These are phyloP conservation scores for Drosophila persimilis DNA, from an alignment of 1,140 invertebrate genomes.

Conservation along the genomic window DNA sequence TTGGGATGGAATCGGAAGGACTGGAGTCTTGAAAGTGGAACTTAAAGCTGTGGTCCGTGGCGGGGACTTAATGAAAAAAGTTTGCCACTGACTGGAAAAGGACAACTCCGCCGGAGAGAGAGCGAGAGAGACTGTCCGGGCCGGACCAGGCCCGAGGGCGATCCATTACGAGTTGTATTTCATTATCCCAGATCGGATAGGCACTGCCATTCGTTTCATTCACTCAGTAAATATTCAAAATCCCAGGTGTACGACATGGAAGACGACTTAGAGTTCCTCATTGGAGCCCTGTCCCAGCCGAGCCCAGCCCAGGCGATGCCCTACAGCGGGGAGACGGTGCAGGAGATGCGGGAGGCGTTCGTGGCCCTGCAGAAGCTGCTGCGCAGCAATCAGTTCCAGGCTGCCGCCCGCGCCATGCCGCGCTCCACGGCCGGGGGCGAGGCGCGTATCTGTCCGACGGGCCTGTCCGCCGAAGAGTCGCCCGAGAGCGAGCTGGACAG, in stretches of 20 bases:
- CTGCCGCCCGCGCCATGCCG: background rate
- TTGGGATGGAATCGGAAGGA: background rate
- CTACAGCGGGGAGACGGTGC: slow-evolving; percentile 28
- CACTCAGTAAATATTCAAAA: slow-evolving; percentile 11
- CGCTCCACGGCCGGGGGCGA: slow-evolving; percentile 40
- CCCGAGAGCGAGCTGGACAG: too few species aligned
- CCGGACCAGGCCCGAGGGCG: too few species aligned
- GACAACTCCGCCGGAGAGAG: slow-evolving; percentile 2
- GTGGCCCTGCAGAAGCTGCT: slow-evolving; percentile 40
- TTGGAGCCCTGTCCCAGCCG: slow-evolving; percentile 45
- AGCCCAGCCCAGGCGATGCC: slow-evolving; percentile 18
- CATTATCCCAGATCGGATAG: too few species aligned
- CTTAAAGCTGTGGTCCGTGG: slow-evolving; percentile 42
- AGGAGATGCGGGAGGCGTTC: slow-evolving; percentile 60
- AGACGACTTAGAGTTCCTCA: slow-evolving; percentile 58
- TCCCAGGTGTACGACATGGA: slow-evolving; percentile 37
- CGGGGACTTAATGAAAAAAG: slow-evolving; percentile 70
- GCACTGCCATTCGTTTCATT: too few species aligned
- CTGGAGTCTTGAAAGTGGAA: slow-evolving; percentile 2
- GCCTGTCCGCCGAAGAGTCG: too few species aligned
- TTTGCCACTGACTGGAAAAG: slow-evolving; percentile 33
- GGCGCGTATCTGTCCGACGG: background rate
- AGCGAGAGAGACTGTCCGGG: too few species aligned
- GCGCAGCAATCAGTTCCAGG: slow-evolving; percentile 1
- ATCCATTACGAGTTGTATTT: background rate